These are phyloP conservation scores for Enteromius argenteus DNA, from an alignment of 2,797 vertebrate genomes.

Conservation along the genomic window DNA sequence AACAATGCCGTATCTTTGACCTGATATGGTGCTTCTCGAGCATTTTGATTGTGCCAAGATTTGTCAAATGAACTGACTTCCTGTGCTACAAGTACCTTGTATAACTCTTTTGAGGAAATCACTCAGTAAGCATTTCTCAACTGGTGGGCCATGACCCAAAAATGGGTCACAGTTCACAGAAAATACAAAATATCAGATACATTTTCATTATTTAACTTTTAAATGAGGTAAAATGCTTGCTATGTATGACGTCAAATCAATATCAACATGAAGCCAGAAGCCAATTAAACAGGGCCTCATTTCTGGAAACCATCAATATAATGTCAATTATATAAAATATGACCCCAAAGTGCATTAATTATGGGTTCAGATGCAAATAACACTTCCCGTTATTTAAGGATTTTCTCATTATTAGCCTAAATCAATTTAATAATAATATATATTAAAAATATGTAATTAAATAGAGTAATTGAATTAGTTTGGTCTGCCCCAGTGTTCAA, in stretches of 20 bases:
- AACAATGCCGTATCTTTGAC: conserved; percentile 1
- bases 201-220: neutral
- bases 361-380: neutral
- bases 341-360: neutral
- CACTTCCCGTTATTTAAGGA: neutral
- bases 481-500: neutral
- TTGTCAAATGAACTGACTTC: neutral
- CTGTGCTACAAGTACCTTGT: neutral
- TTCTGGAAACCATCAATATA: neutral
- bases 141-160: neutral
- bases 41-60: neutral
- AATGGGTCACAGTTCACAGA: neutral
- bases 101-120: conserved; percentile 3
- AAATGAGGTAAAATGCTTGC: neutral
- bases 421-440: neutral
- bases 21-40: neutral
- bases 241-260: neutral
- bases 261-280: neutral
- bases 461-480: neutral
- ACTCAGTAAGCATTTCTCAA: neutral
- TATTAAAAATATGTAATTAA: neutral
- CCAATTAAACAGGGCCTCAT: neutral
- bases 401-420: neutral
- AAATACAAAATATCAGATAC: neutral
- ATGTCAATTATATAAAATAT: neutral